A percentile compares a stretch with the other conserved stretches of the same genome.
Evolutionary conservation across 2,113 vertebrate genomes (phyloP).

Genomic region (Pachyramphus minor): DNA sequence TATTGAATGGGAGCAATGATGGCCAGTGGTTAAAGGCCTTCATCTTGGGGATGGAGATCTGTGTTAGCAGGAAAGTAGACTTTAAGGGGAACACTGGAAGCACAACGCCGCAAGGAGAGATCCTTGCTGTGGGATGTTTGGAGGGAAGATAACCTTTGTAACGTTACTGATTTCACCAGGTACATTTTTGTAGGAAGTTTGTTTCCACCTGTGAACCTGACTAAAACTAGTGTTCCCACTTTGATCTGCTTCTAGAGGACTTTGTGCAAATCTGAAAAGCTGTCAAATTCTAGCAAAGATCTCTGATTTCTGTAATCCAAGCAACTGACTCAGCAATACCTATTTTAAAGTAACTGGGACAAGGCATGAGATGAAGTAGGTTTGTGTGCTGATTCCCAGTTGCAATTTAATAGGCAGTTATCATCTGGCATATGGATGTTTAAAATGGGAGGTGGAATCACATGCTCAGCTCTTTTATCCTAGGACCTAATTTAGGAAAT

Average conservation of each 20-base stretch:
- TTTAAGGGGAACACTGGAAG: background rate
- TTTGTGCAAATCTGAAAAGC: background rate
- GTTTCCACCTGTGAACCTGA: background rate
- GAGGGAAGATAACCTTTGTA: background rate
- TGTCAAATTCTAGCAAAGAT: background rate
- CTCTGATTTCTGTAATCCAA: background rate
- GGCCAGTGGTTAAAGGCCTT: background rate
- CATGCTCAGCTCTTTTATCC: constrained; percentile 59
- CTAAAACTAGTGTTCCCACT: background rate
- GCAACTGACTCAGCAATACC: background rate
- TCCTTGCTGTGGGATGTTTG: background rate
- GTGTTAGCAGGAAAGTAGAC: background rate
- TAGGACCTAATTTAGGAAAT: background rate
- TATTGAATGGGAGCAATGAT: no score
- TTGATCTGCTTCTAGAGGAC: background rate
- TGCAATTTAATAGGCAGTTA: background rate
- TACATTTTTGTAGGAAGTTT: background rate
- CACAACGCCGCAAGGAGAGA: background rate
- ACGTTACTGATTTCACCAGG: background rate
- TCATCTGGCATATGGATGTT: constrained; percentile 87
- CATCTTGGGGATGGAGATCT: background rate
- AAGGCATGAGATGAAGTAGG: constrained; percentile 26
- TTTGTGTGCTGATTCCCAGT: constrained; percentile 23
- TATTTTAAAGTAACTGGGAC: constrained; percentile 30
- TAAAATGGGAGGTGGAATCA: constrained; percentile 83